Percentiles rank a stretch among this genome's conserved stretches.
These are phyloP conservation scores for Clamator glandarius DNA, from an alignment of 2,797 vertebrate species.

Conservation along the genomic window DNA sequence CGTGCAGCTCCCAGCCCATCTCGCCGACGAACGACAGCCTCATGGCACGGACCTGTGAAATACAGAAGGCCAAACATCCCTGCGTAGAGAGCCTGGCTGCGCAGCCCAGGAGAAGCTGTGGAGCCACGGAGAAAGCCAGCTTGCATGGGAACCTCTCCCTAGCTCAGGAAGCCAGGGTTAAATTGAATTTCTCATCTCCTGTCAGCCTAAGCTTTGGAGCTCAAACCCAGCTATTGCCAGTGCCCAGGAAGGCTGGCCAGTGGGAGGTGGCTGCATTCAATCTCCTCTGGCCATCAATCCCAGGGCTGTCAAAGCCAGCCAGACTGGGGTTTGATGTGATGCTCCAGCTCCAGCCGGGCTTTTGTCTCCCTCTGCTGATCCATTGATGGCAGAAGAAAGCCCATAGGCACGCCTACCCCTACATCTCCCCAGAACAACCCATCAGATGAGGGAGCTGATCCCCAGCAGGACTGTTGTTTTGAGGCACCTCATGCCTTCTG, in stretches of 20 bases:
- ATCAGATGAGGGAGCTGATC: not conserved
- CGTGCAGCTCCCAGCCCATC: constrained; percentile 96
- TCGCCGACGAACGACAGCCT: constrained; percentile 94
- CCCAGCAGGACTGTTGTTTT: not conserved
- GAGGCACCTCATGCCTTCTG: not conserved
- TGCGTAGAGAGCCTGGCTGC: accelerated
- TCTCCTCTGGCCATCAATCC: accelerated
- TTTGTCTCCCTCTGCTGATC: constrained; percentile 68
- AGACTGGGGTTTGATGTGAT: not conserved
- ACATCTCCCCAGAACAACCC: accelerated
- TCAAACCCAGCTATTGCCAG: not conserved
- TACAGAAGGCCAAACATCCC: not conserved
- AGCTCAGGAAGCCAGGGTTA: not conserved
- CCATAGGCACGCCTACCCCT: not conserved
- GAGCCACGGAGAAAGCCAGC: accelerated
- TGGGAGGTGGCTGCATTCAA: not conserved
- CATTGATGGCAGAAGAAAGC: not conserved
- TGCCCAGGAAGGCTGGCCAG: not conserved
- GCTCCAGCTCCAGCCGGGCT: not conserved
- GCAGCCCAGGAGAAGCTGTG: accelerated
- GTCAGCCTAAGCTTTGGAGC: not conserved
- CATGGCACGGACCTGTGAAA: constrained; percentile 89
- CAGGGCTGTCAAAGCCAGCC: not conserved
- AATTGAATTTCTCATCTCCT: not conserved
- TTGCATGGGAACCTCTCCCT: not conserved